These are phyloP conservation scores for Gymnopithys bicolor DNA, from an alignment of 2,797 vertebrate genomes.

Conservation along the genomic window DNA sequence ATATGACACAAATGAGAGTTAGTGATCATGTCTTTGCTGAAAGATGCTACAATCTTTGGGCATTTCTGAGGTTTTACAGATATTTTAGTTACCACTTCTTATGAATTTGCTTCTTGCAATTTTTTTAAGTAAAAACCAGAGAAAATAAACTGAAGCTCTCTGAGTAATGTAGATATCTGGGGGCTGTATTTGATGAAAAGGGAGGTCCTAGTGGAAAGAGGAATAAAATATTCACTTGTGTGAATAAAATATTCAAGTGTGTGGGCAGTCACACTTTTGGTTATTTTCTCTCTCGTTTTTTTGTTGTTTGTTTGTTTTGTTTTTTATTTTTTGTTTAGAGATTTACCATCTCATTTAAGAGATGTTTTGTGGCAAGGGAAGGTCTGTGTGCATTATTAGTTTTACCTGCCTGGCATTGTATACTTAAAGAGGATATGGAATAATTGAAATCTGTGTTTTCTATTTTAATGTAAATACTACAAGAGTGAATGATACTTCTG, in stretches of 20 bases:
- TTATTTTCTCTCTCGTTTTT: neutral
- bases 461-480: neutral
- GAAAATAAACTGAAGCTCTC: neutral
- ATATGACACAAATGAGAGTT: neutral
- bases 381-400: neutral
- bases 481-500: neutral
- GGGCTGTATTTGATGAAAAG: neutral
- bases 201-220: neutral
- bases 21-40: conserved; percentile 35
- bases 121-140: conserved; percentile 15
- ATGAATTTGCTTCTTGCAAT: conserved; percentile 2
- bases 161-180: neutral
- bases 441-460: neutral
- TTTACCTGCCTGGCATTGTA: neutral
- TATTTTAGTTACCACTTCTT: conserved; percentile 59
- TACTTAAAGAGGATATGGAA: neutral
- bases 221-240: neutral
- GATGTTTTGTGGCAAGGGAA: neutral
- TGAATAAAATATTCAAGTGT: neutral
- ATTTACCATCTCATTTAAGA: neutral
- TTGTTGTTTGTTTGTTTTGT: too few species aligned
- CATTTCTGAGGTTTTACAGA: conserved; percentile 18
- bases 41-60: neutral
- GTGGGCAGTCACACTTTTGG: neutral
- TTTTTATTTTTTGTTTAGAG: neutral